Evolutionary conservation across 2,888 invertebrate species (phyloP).

Genomic region (Morpho achilles): DNA sequence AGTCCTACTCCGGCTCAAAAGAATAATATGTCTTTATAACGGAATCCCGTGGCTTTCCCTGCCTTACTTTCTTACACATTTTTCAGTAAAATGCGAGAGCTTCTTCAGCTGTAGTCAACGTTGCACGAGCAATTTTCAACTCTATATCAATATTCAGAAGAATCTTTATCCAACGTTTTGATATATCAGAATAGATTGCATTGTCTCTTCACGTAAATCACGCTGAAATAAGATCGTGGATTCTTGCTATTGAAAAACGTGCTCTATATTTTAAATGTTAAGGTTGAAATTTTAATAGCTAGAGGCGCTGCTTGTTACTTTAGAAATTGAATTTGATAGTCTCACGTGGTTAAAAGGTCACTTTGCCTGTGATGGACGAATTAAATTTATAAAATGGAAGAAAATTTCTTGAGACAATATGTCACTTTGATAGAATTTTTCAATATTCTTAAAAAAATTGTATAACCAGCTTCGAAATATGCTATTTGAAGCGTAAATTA

Average conservation of each 20-base stretch:
- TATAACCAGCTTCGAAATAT: not conserved
- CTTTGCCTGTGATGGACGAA: slow-evolving; percentile 53
- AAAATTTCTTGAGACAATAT: slow-evolving; percentile 23
- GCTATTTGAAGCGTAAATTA: too few species aligned
- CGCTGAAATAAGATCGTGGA: slow-evolving; percentile 52
- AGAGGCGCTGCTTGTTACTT: slow-evolving; percentile 24
- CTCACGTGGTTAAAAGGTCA: slow-evolving; percentile 63
- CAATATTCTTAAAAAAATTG: slow-evolving; percentile 9
- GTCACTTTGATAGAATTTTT: slow-evolving; percentile 17
- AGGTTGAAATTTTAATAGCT: slow-evolving; percentile 33
- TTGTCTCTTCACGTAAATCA: slow-evolving; percentile 71
- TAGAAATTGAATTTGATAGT: slow-evolving; percentile 30
- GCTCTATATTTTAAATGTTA: slow-evolving; percentile 26
- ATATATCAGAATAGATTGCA: slow-evolving; percentile 64
- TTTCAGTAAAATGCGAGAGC: slow-evolving; percentile 73
- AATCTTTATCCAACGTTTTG: slow-evolving; percentile 27
- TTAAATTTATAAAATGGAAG: slow-evolving; percentile 51
- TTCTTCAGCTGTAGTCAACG: slow-evolving; percentile 49
- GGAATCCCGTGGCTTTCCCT: slow-evolving; percentile 67
- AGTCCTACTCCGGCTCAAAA: slow-evolving; percentile 65
- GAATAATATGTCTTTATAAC: slow-evolving; percentile 79
- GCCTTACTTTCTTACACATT: slow-evolving; percentile 70
- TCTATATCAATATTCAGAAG: slow-evolving; percentile 27
- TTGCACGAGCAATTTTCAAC: slow-evolving; percentile 32
- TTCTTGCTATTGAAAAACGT: slow-evolving; percentile 33